phyloP scores from a whole-genome alignment of 2,113 vertebrate genomes.

The Coturnix japonica region DNA sequence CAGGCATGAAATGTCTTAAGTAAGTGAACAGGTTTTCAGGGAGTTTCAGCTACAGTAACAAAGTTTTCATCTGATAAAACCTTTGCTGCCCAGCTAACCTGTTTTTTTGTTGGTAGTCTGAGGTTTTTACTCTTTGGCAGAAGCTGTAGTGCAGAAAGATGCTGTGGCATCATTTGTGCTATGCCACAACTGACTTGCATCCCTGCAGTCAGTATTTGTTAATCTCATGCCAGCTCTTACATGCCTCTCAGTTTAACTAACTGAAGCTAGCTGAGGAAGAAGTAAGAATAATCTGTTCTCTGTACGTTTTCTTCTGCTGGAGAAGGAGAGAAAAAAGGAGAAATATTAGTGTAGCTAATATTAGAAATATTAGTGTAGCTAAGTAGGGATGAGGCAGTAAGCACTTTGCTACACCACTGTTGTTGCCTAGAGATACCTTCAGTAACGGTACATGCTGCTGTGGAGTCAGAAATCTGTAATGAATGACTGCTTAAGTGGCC shows the following conservation, averaged over 20 bases:
- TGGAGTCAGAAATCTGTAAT: neutral
- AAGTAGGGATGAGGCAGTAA: too few species aligned
- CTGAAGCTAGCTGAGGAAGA: neutral
- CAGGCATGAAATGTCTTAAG: neutral
- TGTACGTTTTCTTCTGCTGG: fast-evolving
- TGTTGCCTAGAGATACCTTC: neutral
- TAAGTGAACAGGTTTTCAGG: neutral
- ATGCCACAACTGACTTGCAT: fast-evolving
- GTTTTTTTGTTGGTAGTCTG: neutral
- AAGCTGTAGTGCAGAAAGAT: neutral
- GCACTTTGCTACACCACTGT: neutral
- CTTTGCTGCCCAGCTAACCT: neutral
- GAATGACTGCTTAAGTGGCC: neutral
- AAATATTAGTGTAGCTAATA: neutral
- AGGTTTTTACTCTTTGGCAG: neutral
- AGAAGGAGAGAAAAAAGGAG: neutral
- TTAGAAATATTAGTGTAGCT: neutral
- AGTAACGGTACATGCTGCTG: neutral
- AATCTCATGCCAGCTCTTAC: neutral
- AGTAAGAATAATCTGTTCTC: neutral
- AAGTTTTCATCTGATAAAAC: neutral
- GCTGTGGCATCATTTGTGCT: neutral
- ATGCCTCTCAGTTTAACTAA: neutral
- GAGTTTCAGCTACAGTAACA: neutral
- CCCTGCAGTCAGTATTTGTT: fast-evolving